Evolutionary conservation across 2,113 vertebrate genomes (phyloP).

Genomic region (Siniperca chuatsi): DNA sequence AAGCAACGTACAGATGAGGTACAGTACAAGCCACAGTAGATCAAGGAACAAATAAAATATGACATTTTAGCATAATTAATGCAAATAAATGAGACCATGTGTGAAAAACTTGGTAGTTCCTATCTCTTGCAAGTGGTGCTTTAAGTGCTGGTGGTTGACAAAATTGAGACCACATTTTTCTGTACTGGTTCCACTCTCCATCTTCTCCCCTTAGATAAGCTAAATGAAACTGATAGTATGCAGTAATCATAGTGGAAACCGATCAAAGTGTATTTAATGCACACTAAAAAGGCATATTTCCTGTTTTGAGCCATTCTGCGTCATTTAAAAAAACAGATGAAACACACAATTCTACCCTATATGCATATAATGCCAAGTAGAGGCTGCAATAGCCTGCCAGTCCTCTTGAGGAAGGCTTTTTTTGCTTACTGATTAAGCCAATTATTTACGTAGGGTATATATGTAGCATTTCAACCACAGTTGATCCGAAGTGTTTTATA

Average conservation of each 20-base stretch:
- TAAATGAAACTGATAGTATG: neutral
- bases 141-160: neutral
- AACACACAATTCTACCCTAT: neutral
- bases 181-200: neutral
- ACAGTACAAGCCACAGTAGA: neutral
- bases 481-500: neutral
- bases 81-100: neutral
- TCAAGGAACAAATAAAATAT: neutral
- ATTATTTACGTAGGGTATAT: neutral
- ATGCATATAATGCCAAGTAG: neutral
- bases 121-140: neutral
- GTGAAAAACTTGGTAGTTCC: too few species aligned
- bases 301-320: neutral
- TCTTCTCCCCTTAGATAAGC: neutral
- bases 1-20: neutral
- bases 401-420: neutral
- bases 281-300: neutral
- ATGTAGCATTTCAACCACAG: neutral
- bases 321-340: slow-evolving; percentile 1
- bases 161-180: slow-evolving; percentile 18
- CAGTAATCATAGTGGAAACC: neutral
- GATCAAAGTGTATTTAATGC: neutral
- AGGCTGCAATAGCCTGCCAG: neutral
- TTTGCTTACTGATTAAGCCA: neutral
- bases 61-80: neutral